Evolutionary conservation across 2,113 vertebrate genomes (phyloP).

Genomic region (Xiphias gladius): DNA sequence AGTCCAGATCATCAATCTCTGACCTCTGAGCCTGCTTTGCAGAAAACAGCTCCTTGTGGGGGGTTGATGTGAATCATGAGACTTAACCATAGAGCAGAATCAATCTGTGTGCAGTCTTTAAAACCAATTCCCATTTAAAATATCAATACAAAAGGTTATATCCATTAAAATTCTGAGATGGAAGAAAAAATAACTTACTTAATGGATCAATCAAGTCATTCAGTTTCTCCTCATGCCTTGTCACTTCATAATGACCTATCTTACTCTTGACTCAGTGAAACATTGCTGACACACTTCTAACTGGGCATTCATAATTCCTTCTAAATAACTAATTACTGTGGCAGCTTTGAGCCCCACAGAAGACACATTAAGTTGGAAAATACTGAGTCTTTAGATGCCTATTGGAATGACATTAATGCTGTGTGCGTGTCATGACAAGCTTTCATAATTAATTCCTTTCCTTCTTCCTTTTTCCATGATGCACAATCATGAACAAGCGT

Average conservation of each 20-base stretch:
- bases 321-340: constrained; percentile 56
- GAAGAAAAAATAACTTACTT: background rate
- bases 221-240: background rate
- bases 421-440: constrained; percentile 50
- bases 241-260: constrained; percentile 23
- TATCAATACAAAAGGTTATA: background rate
- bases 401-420: constrained; percentile 54
- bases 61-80: too few species aligned
- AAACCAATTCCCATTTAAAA: background rate
- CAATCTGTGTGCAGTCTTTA: too few species aligned
- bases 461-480: constrained; percentile 10
- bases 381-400: constrained; percentile 34
- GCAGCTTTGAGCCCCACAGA: constrained; percentile 47
- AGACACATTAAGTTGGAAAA: constrained; percentile 55
- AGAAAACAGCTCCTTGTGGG: too few species aligned
- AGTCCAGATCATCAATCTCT: too few species aligned
- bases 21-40: too few species aligned
- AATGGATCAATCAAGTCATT: background rate
- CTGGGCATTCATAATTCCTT: constrained; percentile 34
- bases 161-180: background rate
- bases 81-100: too few species aligned
- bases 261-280: background rate
- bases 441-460: constrained; percentile 66
- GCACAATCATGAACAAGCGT: constrained; percentile 32
- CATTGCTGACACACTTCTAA: constrained; percentile 44